phyloP scores from a whole-genome alignment of 2,113 vertebrate species.

The Muscicapa adusta region DNA sequence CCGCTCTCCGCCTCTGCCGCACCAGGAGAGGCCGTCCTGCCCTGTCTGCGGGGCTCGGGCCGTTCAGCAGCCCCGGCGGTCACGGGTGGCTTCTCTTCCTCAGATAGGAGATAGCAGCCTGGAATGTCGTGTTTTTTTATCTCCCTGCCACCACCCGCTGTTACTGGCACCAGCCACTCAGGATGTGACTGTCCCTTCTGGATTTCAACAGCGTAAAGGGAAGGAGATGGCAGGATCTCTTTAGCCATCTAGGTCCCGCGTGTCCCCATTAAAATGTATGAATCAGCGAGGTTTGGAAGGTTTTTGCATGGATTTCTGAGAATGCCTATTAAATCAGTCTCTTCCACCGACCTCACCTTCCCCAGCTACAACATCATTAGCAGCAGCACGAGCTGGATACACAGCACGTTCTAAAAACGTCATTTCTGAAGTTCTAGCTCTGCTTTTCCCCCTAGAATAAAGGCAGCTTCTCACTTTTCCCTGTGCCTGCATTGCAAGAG shows the following conservation, averaged over 20 bases:
- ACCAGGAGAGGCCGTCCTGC: not conserved
- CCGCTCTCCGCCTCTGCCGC: not conserved
- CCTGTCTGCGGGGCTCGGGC: not conserved
- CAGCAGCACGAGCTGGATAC: not conserved
- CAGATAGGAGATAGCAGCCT: not conserved
- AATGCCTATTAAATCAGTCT: not conserved
- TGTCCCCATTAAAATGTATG: not conserved
- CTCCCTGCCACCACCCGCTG: not conserved
- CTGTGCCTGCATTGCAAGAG: not conserved
- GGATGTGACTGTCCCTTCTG: not conserved
- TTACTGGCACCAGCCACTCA: too few species aligned
- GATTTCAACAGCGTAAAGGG: not conserved
- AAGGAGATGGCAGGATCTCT: not conserved
- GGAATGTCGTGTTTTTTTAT: too few species aligned
- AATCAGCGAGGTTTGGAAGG: not conserved
- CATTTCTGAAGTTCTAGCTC: not conserved
- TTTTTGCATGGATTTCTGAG: not conserved
- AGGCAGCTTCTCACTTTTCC: not conserved
- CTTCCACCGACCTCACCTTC: not conserved
- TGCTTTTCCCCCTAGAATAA: not conserved
- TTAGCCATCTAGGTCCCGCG: not conserved
- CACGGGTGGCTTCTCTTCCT: not conserved
- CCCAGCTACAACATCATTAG: not conserved
- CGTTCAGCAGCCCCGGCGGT: not conserved
- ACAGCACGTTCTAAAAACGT: accelerated